Conservation (phyloP, 2,113 vertebrate species). For the Platysteira castanea region DNA sequence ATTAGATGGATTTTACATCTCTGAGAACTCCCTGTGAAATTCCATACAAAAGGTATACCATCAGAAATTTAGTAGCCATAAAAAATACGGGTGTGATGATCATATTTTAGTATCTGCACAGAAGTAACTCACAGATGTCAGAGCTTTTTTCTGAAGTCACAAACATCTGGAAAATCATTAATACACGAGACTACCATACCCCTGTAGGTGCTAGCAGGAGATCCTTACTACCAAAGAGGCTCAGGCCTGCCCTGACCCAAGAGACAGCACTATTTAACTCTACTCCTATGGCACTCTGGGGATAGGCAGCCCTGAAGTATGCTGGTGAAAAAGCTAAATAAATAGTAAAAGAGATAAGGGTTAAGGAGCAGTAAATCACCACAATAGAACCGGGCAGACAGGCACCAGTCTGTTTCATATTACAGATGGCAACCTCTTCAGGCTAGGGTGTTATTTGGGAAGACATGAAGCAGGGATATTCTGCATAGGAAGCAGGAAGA, state of each 20-base stretch:
- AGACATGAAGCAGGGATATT: not conserved
- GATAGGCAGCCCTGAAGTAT: not conserved
- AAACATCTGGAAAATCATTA: not conserved
- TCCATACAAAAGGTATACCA: not conserved
- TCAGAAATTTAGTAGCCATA: not conserved
- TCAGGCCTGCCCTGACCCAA: not conserved
- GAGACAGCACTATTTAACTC: not conserved
- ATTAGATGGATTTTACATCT: not conserved
- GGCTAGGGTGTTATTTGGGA: not conserved
- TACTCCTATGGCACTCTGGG: not conserved
- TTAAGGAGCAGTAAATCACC: not conserved
- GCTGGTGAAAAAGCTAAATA: not conserved
- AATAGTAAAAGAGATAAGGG: not conserved
- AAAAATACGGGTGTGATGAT: accelerated
- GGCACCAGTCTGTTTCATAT: not conserved
- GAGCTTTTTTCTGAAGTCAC: not conserved
- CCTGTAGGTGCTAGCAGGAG: not conserved
- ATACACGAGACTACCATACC: not conserved
- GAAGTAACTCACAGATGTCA: not conserved
- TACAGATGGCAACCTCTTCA: not conserved
- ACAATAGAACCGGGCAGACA: not conserved
- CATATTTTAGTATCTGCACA: not conserved
- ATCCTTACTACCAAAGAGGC: not conserved
- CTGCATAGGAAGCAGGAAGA: not conserved
- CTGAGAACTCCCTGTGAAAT: not conserved